phyloP scores from a whole-genome alignment of 2,113 vertebrate genomes.

The Ceyx cyanopectus region DNA sequence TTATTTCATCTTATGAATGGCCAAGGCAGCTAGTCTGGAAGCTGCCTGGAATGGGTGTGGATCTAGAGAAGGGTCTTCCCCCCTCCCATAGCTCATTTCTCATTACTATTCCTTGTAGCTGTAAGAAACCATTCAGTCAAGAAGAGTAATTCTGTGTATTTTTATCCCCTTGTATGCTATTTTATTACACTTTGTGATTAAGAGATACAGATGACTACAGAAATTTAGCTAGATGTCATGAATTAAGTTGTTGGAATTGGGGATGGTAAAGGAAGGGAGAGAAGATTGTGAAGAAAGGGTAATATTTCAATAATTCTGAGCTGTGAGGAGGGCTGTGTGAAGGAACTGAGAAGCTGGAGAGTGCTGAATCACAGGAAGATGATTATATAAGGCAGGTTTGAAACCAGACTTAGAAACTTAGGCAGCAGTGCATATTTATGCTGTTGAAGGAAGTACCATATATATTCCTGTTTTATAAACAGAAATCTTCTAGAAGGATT shows the following conservation, averaged over 20 bases:
- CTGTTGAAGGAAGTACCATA: background rate
- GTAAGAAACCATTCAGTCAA: background rate
- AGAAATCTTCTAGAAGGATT: background rate
- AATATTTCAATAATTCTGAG: background rate
- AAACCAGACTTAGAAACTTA: background rate
- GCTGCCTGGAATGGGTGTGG: accelerated
- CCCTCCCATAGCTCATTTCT: background rate
- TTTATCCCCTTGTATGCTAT: background rate
- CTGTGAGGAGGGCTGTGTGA: background rate
- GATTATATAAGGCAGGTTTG: slow-evolving; percentile 30
- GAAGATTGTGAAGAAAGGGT: background rate
- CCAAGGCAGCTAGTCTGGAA: background rate
- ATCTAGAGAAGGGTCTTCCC: background rate
- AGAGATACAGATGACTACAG: background rate
- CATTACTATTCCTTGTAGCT: background rate
- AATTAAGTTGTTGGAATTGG: background rate
- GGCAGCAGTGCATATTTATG: background rate
- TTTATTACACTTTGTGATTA: background rate
- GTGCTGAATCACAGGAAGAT: slow-evolving; percentile 4
- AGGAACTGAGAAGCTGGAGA: background rate
- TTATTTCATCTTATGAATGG: background rate
- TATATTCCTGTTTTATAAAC: background rate
- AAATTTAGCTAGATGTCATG: background rate
- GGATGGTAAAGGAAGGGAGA: background rate
- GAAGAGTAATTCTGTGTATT: background rate